These are phyloP conservation scores for Poicephalus gulielmi DNA, from an alignment of 2,113 vertebrate genomes.

Conservation along the genomic window DNA sequence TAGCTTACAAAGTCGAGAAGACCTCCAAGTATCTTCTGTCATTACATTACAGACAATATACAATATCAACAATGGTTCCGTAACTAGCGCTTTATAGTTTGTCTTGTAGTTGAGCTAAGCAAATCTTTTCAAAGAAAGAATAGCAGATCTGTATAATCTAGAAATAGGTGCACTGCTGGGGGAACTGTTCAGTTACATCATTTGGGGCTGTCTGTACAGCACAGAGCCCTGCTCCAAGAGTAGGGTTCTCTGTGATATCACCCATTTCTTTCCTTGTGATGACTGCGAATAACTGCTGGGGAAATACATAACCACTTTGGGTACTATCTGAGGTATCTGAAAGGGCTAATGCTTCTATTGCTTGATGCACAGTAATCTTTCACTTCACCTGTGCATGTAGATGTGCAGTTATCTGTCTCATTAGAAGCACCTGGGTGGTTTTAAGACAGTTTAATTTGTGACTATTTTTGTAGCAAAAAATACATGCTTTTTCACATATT, in stretches of 20 bases:
- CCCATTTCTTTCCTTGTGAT: slow-evolving; percentile 24
- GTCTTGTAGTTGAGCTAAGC: not conserved
- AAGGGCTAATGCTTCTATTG: slow-evolving; percentile 22
- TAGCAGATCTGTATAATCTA: not conserved
- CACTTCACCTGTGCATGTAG: not conserved
- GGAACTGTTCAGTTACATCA: not conserved
- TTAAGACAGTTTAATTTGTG: slow-evolving; percentile 11
- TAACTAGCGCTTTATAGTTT: not conserved
- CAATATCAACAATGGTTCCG: fast-evolving
- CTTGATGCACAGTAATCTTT: not conserved
- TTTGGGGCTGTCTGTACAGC: not conserved
- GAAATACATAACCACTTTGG: slow-evolving; percentile 35
- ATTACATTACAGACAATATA: not conserved
- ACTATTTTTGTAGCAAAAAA: slow-evolving; percentile 23
- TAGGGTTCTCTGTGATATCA: not conserved
- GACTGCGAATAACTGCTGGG: slow-evolving; percentile 53
- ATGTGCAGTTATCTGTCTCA: not conserved
- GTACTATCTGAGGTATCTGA: slow-evolving; percentile 16
- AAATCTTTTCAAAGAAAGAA: not conserved
- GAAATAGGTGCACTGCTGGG: not conserved
- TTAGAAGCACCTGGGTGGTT: not conserved
- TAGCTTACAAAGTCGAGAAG: not conserved
- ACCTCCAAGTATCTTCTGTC: not conserved
- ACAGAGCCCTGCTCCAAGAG: not conserved
- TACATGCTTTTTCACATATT: not conserved